phyloP scores from a whole-genome alignment of 2,888 invertebrate species.

The Parapristionchus giblindavisi region DNA sequence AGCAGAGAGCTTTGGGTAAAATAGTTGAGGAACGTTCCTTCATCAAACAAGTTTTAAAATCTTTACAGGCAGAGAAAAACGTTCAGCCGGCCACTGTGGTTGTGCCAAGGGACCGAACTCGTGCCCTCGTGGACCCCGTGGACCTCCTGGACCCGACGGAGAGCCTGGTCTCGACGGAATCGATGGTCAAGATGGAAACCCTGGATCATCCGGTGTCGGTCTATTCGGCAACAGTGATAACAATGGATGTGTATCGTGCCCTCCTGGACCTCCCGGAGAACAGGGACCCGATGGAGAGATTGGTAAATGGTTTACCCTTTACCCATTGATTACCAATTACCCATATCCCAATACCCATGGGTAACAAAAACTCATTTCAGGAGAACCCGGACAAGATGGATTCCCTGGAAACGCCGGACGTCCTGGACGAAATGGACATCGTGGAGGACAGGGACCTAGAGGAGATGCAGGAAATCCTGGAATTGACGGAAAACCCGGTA shows the following conservation, averaged over 20 bases:
- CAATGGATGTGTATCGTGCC: slow-evolving; percentile 52
- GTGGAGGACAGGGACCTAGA: slow-evolving; percentile 42
- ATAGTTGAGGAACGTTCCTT: no score
- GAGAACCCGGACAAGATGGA: slow-evolving; percentile 55
- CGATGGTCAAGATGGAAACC: slow-evolving; percentile 54
- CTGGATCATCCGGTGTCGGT: slow-evolving; percentile 31
- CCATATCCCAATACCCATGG: no score
- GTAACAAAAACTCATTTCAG: background rate
- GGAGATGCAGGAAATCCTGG: slow-evolving; percentile 46
- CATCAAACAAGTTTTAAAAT: no score
- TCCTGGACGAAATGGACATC: slow-evolving; percentile 42
- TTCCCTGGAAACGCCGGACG: slow-evolving; percentile 46
- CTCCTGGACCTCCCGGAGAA: slow-evolving; percentile 51
- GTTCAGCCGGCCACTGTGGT: slow-evolving; percentile 16
- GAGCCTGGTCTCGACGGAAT: slow-evolving; percentile 53
- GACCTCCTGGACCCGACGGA: slow-evolving; percentile 58
- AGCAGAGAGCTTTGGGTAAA: no score
- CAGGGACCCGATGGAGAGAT: slow-evolving; percentile 49
- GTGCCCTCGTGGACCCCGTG: slow-evolving; percentile 37
- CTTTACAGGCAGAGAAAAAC: slow-evolving; percentile 6
- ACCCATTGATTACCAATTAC: no score
- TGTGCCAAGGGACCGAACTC: slow-evolving; percentile 36
- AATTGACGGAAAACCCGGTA: slow-evolving; percentile 24
- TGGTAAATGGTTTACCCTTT: no score
- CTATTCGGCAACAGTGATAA: slow-evolving; percentile 38